phyloP scores from a whole-genome alignment of 1,140 invertebrate species.

The Drosophila pallidifrons region DNA sequence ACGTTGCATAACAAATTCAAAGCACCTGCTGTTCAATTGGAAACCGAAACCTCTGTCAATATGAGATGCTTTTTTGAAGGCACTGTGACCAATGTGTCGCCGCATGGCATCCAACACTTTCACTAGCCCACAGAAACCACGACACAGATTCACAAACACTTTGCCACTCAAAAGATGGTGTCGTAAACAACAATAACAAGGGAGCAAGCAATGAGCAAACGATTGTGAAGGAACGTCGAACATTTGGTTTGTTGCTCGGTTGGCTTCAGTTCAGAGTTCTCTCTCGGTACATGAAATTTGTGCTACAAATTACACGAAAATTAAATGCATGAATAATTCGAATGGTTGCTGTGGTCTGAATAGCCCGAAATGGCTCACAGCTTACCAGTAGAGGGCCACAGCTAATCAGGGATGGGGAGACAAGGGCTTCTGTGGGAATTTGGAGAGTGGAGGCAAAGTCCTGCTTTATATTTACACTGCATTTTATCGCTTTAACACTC shows the following conservation, averaged over 20 bases:
- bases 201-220: conserved; percentile 24
- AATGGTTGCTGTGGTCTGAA: conserved; percentile 78
- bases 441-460: conserved; percentile 34
- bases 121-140: conserved; percentile 33
- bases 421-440: conserved; percentile 20
- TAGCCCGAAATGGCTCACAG: conserved; percentile 47
- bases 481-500: conserved; percentile 83
- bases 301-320: conserved; percentile 82
- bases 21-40: neutral
- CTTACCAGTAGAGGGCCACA: conserved; percentile 21
- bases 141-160: conserved; percentile 40
- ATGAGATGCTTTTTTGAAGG: conserved; percentile 24
- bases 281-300: conserved; percentile 62
- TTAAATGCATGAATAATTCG: conserved; percentile 83
- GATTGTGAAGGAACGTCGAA: conserved; percentile 55
- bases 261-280: conserved; percentile 35
- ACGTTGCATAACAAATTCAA: too few relatives aligned
- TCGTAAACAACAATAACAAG: conserved; percentile 9
- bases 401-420: conserved; percentile 63
- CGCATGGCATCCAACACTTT: conserved; percentile 33
- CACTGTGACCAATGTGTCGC: conserved; percentile 20
- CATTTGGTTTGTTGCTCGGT: conserved; percentile 71
- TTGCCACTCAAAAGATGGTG: conserved; percentile 13
- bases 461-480: conserved; percentile 81
- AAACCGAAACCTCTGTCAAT: conserved; percentile 44